Evolutionary conservation across 2,797 vertebrate genomes (phyloP).

Genomic region (Simalia tracyae): DNA sequence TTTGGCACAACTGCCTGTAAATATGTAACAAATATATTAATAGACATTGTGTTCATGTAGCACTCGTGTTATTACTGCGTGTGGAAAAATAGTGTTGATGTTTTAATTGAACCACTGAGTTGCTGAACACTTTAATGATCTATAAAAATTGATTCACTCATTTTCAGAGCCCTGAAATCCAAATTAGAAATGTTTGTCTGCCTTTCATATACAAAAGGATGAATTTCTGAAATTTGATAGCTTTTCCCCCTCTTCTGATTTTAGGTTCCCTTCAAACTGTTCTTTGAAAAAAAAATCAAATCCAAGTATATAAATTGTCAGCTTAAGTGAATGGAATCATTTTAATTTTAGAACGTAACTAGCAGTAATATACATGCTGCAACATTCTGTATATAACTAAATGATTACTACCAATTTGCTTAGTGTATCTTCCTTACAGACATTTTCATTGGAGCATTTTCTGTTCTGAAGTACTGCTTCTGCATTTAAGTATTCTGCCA

Average conservation of each 20-base stretch:
- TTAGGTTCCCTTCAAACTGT: not conserved
- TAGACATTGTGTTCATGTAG: not conserved
- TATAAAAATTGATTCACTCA: constrained; percentile 14
- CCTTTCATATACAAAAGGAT: not conserved
- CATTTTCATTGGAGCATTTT: constrained; percentile 12
- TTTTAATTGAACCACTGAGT: constrained; percentile 17
- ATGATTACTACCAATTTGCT: constrained; percentile 17
- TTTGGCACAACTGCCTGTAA: not conserved
- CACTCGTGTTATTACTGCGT: not conserved
- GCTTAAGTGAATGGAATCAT: constrained; percentile 10
- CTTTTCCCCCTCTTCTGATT: not conserved
- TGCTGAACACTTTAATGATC: not conserved
- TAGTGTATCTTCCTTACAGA: not conserved
- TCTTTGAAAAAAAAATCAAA: not conserved
- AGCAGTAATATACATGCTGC: not conserved
- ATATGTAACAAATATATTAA: constrained; percentile 7
- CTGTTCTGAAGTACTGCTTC: not conserved
- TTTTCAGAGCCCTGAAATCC: not conserved
- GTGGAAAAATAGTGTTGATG: not conserved
- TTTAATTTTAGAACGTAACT: not conserved
- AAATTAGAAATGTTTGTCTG: not conserved
- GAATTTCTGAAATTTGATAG: not conserved
- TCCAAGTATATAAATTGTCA: constrained; percentile 8
- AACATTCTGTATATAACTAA: constrained; percentile 9
- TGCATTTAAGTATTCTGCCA: constrained; percentile 2